Evolutionary conservation across 2,888 invertebrate species (phyloP), one percentile per base, ranked within the genome.

Genomic region (Herminia tarsipennalis): DNA sequence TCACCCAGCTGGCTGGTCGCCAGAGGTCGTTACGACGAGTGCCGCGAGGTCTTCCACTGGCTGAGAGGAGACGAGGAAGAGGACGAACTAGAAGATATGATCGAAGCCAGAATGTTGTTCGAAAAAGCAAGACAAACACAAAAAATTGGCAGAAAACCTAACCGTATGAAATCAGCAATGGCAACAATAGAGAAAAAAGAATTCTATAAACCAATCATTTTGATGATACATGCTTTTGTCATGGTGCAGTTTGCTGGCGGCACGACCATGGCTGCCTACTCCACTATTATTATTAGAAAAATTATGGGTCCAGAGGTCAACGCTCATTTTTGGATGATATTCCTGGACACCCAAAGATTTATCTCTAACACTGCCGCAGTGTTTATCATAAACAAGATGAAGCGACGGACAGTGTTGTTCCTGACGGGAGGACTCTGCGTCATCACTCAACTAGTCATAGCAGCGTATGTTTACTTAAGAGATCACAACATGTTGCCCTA

Each of bases 201-300:
- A 56, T 94, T 94, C 62, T 76, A 91, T 37, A 93, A 91, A 60
- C 94, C 94, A 0, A 85, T 94, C 6, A 73, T 89, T 4, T 81
- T 94, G 13, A 90, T 95, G 75, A 87, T 93, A 27, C 87, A 93
- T 1, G 92, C 94, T 8, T 94, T 94, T 53, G 85, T 92, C 0
- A 91, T 93, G 57, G 92, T 93, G 35, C 95, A 95, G 60, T 93
- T 94, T 49, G 91, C 94, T 1, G 95, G 95, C 0, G 93, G 94
- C 1, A 94, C 94, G 39, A 94, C 94, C 0, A 92, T 95, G 61
- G 92, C 93, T 0, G 93, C 94, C 1, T 95, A 94, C 70, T 93
- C 94, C 0, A 94, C 94, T 0, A 84, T 90, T 24, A 93, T 95
- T 20, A 88, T 95, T 46, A 75, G 81, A 3, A 77, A 92, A 27